Conservation (phyloP, 2,797 vertebrate genomes). For the Coregonus sp. region DNA sequence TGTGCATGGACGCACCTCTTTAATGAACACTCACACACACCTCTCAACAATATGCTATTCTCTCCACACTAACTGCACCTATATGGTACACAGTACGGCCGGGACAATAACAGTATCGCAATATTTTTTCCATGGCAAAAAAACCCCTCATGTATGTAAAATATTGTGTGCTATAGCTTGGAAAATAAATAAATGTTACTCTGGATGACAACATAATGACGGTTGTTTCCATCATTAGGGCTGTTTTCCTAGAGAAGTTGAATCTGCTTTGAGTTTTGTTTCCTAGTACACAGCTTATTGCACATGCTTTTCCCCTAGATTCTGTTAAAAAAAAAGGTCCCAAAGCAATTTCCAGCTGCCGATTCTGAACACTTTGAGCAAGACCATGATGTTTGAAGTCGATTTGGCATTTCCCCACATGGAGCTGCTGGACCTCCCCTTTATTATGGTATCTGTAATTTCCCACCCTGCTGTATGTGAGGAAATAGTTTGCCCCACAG, state of each 20-base stretch:
- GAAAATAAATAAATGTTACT: too few relatives aligned
- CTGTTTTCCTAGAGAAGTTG: too few relatives aligned
- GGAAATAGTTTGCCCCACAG: neutral
- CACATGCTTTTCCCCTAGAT: neutral
- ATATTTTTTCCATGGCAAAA: too few relatives aligned
- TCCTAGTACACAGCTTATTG: neutral
- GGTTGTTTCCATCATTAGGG: too few relatives aligned
- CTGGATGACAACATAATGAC: too few relatives aligned
- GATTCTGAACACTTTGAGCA: neutral
- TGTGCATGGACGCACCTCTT: neutral
- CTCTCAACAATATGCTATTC: neutral
- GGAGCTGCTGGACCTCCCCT: neutral
- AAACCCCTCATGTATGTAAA: too few relatives aligned
- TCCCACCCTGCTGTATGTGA: neutral
- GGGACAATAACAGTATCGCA: too few relatives aligned
- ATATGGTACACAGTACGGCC: neutral
- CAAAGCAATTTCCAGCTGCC: slow-evolving; percentile 5
- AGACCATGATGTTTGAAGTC: neutral
- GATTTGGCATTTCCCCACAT: neutral
- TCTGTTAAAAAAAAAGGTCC: neutral
- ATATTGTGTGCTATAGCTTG: too few relatives aligned
- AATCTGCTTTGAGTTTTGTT: too few relatives aligned
- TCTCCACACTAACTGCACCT: neutral
- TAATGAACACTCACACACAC: neutral
- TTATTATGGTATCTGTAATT: neutral